These are phyloP conservation scores for Sinella curviseta DNA, from an alignment of 1,140 invertebrate species.

Conservation along the genomic window DNA sequence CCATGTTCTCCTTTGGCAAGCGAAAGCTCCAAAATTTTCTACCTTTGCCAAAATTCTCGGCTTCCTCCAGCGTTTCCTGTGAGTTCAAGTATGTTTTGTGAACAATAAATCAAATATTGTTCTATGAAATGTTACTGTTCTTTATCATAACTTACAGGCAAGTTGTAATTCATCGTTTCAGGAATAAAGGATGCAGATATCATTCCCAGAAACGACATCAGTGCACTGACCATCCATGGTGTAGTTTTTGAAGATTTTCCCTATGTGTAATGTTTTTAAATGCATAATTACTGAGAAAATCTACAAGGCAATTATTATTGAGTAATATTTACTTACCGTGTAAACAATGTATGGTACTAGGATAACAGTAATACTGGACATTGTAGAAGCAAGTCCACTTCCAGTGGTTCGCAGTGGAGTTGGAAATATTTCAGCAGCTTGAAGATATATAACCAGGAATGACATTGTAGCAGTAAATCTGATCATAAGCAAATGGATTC, in stretches of 20 bases:
- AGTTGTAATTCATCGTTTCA: conserved; percentile 51
- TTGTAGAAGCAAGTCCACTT: conserved; percentile 63
- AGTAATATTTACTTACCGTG: conserved; percentile 53
- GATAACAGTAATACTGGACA: conserved; percentile 63
- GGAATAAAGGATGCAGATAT: conserved; percentile 52
- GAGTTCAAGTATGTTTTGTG: neutral
- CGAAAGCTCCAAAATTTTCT: conserved; percentile 16
- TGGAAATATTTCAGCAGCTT: conserved; percentile 69
- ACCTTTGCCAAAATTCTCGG: conserved; percentile 9
- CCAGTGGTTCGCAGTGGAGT: conserved; percentile 68
- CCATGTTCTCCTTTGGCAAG: no score
- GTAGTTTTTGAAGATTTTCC: conserved; percentile 40
- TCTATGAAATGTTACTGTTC: neutral
- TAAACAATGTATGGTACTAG: conserved; percentile 58
- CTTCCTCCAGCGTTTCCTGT: conserved; percentile 7
- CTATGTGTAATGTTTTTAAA: no score
- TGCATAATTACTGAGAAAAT: neutral
- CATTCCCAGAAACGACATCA: conserved; percentile 50
- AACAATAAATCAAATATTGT: neutral
- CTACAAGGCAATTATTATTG: neutral
- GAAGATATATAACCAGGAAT: conserved; percentile 50
- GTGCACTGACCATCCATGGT: conserved; percentile 51
- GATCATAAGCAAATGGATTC: conserved; percentile 52
- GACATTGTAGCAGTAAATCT: neutral
- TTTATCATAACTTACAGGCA: conserved; percentile 28